Evolutionary conservation across 2,888 invertebrate genomes (phyloP).

Genomic region (Cosmia trapezina): DNA sequence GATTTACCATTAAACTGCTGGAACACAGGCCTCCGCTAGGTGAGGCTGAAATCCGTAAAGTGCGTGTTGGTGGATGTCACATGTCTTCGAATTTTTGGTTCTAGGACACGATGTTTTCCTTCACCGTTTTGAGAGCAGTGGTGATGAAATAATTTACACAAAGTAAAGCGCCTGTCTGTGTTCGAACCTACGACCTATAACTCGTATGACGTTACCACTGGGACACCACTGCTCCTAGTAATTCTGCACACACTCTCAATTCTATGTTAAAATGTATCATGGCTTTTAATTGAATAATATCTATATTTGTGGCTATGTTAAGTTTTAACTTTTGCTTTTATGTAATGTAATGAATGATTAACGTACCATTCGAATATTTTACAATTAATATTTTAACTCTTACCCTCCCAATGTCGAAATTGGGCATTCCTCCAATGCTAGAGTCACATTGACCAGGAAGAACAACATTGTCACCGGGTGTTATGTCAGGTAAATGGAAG

Average conservation of each 20-base stretch:
- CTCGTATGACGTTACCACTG: too few species aligned
- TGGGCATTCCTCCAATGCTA: slow-evolving; percentile 70
- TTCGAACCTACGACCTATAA: too few species aligned
- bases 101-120: too few species aligned
- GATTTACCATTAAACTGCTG: too few species aligned
- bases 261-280: slow-evolving; percentile 25
- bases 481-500: slow-evolving; percentile 76
- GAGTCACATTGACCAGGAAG: slow-evolving; percentile 78
- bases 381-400: slow-evolving; percentile 15
- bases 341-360: not conserved
- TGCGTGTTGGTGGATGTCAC: too few species aligned
- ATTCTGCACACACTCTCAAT: slow-evolving; percentile 3
- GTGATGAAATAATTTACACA: too few species aligned
- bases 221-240: too few species aligned
- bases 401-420: slow-evolving; percentile 67
- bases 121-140: too few species aligned
- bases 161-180: too few species aligned
- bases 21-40: too few species aligned
- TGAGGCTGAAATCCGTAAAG: too few species aligned
- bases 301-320: not conserved
- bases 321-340: not conserved
- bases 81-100: too few species aligned
- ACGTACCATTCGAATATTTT: not conserved
- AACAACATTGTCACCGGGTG: slow-evolving; percentile 70
- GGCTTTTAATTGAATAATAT: not conserved